Percentiles rank a stretch among this genome's conserved stretches.
Conservation (phyloP, 2,113 vertebrate species). For the Machaerirhynchus nigripectus region DNA sequence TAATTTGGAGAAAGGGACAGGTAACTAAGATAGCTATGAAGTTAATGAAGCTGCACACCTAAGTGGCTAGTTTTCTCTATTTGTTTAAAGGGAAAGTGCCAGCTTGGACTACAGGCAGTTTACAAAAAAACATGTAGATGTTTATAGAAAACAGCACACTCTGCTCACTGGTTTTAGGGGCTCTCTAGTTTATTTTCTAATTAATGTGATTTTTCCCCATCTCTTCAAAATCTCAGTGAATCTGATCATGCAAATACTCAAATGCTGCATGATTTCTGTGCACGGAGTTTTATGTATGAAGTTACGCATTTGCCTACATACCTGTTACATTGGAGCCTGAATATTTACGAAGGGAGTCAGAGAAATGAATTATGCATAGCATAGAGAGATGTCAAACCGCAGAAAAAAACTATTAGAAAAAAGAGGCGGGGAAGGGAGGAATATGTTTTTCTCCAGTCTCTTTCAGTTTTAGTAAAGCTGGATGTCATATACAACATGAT, state of each 20-base stretch:
- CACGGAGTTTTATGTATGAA: background rate
- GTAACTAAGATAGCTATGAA: background rate
- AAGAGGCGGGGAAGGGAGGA: rapidly evolving
- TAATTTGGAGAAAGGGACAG: background rate
- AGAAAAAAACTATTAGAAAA: background rate
- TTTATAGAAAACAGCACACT: background rate
- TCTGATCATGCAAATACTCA: background rate
- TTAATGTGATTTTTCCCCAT: background rate
- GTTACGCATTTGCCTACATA: background rate
- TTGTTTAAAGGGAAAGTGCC: background rate
- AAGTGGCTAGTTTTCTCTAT: background rate
- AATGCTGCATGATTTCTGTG: background rate
- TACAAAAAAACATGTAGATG: background rate
- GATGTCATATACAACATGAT: background rate
- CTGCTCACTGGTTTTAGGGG: background rate
- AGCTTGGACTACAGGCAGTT: background rate
- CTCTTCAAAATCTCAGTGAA: background rate
- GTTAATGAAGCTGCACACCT: background rate
- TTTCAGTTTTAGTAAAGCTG: background rate
- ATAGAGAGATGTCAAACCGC: background rate
- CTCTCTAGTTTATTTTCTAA: background rate
- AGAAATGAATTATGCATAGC: background rate
- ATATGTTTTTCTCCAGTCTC: background rate
- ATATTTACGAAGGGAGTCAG: background rate
- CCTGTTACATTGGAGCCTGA: background rate